These are phyloP conservation scores for Andrena cerasifolii DNA, from an alignment of 1,140 invertebrate genomes.

Conservation along the genomic window DNA sequence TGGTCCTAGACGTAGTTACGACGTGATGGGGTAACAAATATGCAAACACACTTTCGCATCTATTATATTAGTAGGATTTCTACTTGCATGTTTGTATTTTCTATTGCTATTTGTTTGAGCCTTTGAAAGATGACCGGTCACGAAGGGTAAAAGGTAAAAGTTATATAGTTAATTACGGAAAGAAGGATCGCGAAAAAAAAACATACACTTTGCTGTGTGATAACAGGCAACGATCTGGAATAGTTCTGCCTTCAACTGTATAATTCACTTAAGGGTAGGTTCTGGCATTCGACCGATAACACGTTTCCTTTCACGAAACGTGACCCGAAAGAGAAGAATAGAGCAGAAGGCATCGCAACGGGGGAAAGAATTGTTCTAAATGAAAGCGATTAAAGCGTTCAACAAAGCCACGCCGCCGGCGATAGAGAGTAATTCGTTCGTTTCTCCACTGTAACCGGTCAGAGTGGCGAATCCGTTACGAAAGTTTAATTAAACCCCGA, in stretches of 20 bases:
- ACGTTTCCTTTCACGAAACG: neutral
- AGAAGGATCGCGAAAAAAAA: neutral
- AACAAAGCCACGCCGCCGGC: conserved; percentile 55
- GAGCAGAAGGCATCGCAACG: neutral
- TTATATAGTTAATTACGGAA: no score
- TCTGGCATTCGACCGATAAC: neutral
- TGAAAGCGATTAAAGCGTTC: conserved; percentile 59
- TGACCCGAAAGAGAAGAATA: neutral
- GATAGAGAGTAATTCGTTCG: conserved; percentile 70
- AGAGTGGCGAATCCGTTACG: conserved; percentile 54
- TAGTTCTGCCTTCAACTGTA: neutral
- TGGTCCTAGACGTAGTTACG: no score
- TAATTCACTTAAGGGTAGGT: neutral
- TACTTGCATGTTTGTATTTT: no score
- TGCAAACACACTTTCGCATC: no score
- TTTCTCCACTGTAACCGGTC: conserved; percentile 62
- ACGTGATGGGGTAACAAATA: no score
- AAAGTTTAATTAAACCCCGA: conserved; percentile 75
- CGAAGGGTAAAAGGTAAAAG: no score
- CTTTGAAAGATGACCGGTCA: no score
- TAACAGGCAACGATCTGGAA: neutral
- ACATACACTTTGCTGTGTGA: neutral
- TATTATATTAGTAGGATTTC: no score
- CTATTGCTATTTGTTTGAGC: no score
- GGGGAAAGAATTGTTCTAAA: conserved; percentile 28